Conservation (phyloP, 2,888 invertebrate species). For the Saturnia japonica region DNA sequence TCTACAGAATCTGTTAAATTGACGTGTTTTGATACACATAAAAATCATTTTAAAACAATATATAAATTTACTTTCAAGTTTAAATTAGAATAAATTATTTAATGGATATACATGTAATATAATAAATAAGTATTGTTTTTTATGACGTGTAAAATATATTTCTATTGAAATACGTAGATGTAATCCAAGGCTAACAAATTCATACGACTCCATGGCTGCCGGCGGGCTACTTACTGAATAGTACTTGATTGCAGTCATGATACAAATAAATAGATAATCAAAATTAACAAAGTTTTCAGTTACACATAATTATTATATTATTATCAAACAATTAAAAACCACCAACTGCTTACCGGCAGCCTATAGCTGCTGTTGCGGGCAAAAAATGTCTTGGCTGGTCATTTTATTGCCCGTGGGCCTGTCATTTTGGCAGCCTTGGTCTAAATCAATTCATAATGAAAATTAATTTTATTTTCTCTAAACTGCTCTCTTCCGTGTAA, state of each 20-base stretch:
- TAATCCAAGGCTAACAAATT: too few species aligned
- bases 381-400: too few species aligned
- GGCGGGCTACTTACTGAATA: too few species aligned
- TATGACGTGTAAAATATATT: background rate
- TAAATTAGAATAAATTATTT: background rate
- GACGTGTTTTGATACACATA: background rate
- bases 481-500: slow-evolving; percentile 27
- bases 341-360: too few species aligned
- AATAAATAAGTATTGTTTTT: background rate
- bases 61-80: background rate
- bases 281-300: too few species aligned
- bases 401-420: too few species aligned
- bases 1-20: background rate
- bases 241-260: too few species aligned
- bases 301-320: too few species aligned
- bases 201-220: too few species aligned
- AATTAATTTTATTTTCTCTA: background rate
- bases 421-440: background rate
- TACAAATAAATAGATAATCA: too few species aligned
- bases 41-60: background rate
- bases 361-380: too few species aligned
- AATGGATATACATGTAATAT: background rate
- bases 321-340: too few species aligned
- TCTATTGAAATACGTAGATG: background rate
- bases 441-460: background rate